These are phyloP conservation scores for Microcebus griseorufus DNA, from an alignment of 2,113 vertebrate genomes.

Conservation along the genomic window DNA sequence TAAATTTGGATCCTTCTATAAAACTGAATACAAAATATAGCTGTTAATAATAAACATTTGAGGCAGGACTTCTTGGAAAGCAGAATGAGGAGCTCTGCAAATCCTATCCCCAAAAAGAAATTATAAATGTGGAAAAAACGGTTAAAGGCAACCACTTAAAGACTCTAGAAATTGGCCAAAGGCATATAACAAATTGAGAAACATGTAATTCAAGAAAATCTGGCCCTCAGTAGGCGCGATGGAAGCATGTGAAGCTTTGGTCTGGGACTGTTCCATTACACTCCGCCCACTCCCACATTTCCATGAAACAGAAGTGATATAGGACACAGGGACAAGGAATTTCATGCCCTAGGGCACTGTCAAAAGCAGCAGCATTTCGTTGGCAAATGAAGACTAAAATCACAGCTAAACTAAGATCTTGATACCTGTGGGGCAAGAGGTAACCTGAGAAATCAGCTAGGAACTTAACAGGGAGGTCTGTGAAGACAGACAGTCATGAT, in stretches of 20 bases:
- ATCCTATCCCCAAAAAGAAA: not conserved
- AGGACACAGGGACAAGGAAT: too few species aligned
- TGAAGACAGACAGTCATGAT: not conserved
- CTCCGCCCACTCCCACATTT: not conserved
- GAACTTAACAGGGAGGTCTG: not conserved
- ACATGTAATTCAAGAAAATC: not conserved
- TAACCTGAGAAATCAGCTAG: not conserved
- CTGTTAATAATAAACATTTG: not conserved
- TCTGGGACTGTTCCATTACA: not conserved
- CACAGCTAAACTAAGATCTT: not conserved
- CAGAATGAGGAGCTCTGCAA: not conserved
- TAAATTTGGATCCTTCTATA: not conserved
- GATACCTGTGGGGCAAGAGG: not conserved
- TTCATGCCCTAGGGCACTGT: not conserved
- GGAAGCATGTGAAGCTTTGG: not conserved
- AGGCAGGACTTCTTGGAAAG: not conserved
- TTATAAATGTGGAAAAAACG: not conserved
- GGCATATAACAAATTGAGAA: not conserved
- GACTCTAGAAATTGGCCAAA: not conserved
- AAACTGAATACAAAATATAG: not conserved
- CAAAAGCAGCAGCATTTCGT: not conserved
- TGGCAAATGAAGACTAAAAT: not conserved
- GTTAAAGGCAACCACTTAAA: not conserved
- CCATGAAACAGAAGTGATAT: not conserved
- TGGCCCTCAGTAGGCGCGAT: not conserved